These are phyloP conservation scores for Xenentodon cancila DNA, from an alignment of 2,797 vertebrate species.

Conservation along the genomic window DNA sequence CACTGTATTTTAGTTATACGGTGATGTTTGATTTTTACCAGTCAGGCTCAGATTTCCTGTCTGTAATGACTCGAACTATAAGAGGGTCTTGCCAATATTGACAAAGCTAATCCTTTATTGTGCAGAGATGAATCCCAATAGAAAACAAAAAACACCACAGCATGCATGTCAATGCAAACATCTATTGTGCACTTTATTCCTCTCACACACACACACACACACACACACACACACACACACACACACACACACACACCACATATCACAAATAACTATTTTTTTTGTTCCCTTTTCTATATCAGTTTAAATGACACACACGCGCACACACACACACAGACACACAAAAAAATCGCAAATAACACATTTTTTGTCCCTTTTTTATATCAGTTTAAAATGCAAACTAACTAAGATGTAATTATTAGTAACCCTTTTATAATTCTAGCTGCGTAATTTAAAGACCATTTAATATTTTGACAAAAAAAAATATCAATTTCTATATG, in stretches of 20 bases:
- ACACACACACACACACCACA: too few species aligned
- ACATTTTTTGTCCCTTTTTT: conserved; percentile 14
- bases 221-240: too few species aligned
- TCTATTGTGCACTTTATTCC: conserved; percentile 25
- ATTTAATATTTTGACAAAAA: not conserved
- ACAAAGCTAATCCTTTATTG: conserved; percentile 59
- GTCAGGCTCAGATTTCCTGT: conserved; percentile 38
- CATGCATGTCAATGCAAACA: conserved; percentile 35
- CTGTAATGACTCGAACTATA: conserved; percentile 49
- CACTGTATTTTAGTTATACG: not conserved
- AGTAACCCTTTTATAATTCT: conserved; percentile 11
- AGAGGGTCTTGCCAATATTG: conserved; percentile 37
- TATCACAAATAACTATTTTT: too few species aligned
- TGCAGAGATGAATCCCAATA: conserved; percentile 46
- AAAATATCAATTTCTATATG: not conserved
- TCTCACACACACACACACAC: not conserved
- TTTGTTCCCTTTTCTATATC: too few species aligned
- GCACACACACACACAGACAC: too few species aligned
- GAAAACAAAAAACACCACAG: conserved; percentile 48
- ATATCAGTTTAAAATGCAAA: conserved; percentile 29
- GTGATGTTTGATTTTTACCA: conserved; percentile 17
- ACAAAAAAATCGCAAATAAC: not conserved
- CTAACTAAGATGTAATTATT: conserved; percentile 13
- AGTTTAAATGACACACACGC: too few species aligned
- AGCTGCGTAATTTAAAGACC: not conserved